Percentiles rank a stretch among this genome's conserved stretches.
These are phyloP conservation scores for Phenganax stokvisi DNA, from an alignment of 92 coral and sea anemone genomes.

Conservation along the genomic window DNA sequence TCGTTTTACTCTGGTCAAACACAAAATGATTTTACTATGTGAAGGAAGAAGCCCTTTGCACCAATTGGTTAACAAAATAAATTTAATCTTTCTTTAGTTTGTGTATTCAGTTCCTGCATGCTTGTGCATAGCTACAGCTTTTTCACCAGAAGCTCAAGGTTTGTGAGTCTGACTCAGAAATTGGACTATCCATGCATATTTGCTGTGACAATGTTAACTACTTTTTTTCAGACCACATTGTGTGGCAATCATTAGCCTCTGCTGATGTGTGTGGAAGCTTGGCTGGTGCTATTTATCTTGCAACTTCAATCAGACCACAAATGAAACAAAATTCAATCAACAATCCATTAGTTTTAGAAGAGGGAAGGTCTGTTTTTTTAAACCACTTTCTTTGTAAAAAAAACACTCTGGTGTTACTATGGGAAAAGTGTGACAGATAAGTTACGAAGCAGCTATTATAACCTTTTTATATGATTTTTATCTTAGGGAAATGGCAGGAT, in stretches of 20 bases:
- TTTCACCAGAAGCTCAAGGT: conserved; percentile 55
- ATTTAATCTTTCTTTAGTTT: conserved; percentile 39
- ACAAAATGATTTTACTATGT: background rate
- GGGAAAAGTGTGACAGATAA: background rate
- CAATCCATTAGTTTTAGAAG: conserved; percentile 31
- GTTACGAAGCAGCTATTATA: too few species aligned
- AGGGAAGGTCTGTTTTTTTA: conserved; percentile 22
- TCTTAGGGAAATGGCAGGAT: conserved; percentile 37
- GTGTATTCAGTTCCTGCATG: conserved; percentile 64
- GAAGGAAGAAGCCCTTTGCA: too few species aligned
- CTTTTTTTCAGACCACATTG: background rate
- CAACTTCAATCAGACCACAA: conserved; percentile 24
- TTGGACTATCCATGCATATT: background rate
- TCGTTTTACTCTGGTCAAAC: background rate
- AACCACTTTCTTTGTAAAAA: background rate
- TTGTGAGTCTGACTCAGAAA: background rate
- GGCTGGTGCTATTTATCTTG: conserved; percentile 34
- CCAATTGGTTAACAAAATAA: background rate
- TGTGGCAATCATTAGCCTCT: conserved; percentile 34
- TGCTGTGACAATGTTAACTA: background rate
- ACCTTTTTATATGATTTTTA: background rate
- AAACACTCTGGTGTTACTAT: background rate
- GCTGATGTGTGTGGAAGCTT: conserved; percentile 24
- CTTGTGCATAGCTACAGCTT: conserved; percentile 45
- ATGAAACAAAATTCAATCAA: conserved; percentile 22